Evolutionary conservation across 2,113 vertebrate species (phyloP).

Genomic region (Eudyptes chrysolophus): DNA sequence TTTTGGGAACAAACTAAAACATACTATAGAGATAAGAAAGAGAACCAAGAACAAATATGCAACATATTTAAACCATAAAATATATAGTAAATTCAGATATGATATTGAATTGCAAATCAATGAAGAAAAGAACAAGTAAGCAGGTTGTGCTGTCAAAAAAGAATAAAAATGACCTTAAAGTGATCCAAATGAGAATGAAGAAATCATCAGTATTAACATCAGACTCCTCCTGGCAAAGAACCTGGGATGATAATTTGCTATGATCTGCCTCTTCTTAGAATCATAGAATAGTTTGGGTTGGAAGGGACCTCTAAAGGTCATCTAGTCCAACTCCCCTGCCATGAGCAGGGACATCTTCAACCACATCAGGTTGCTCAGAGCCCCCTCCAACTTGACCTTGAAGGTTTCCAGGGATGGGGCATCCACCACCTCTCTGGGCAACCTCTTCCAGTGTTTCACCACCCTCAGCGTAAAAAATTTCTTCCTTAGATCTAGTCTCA

Average conservation of each 20-base stretch:
- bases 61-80: not conserved
- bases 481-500: too few relatives aligned
- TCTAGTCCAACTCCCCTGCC: too few relatives aligned
- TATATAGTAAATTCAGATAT: not conserved
- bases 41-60: not conserved
- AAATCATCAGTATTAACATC: not conserved
- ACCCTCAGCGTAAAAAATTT: too few relatives aligned
- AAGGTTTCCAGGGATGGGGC: too few relatives aligned
- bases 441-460: too few relatives aligned
- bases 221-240: not conserved
- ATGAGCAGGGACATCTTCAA: too few relatives aligned
- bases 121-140: not conserved
- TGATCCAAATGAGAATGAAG: not conserved
- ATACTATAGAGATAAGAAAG: not conserved
- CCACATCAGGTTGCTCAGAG: too few relatives aligned
- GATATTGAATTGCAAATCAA: not conserved
- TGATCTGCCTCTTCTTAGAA: not conserved
- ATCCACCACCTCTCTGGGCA: too few relatives aligned
- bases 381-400: too few relatives aligned
- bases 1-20: not conserved
- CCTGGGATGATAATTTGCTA: not conserved
- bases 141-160: not conserved
- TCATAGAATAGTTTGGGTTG: too few relatives aligned
- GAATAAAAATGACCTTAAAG: rapidly evolving
- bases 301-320: too few relatives aligned